A percentile compares a stretch with the other conserved stretches of the same genome.
These are phyloP conservation scores for Leucopternis melanops DNA, from an alignment of 2,113 vertebrate genomes.

Conservation along the genomic window DNA sequence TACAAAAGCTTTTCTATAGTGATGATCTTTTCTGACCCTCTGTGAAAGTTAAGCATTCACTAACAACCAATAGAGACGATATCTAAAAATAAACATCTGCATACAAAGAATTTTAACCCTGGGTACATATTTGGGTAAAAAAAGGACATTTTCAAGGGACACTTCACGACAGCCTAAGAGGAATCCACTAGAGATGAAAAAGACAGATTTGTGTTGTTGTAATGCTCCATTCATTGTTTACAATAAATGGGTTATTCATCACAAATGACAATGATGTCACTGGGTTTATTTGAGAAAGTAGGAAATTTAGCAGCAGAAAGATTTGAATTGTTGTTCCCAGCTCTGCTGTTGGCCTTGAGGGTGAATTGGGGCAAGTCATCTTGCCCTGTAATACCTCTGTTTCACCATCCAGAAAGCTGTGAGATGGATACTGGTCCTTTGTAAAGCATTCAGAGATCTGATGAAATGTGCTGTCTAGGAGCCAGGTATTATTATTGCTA, in stretches of 20 bases:
- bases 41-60: conserved; percentile 38
- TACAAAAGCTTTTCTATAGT: conserved; percentile 42
- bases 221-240: neutral
- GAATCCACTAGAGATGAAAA: conserved; percentile 1
- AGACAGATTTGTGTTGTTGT: neutral
- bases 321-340: neutral
- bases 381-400: neutral
- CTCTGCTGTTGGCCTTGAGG: neutral
- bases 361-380: neutral
- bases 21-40: neutral
- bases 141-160: conserved; percentile 22
- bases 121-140: neutral
- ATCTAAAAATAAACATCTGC: conserved; percentile 61
- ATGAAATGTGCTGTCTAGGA: neutral
- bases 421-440: neutral
- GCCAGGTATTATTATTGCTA: neutral
- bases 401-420: neutral
- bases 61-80: conserved; percentile 6
- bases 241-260: neutral
- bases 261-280: neutral
- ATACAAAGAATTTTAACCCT: conserved; percentile 45
- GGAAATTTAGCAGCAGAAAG: neutral
- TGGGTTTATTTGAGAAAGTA: neutral
- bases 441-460: neutral
- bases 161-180: neutral